Evolutionary conservation across 64 coral and sea anemone genomes (phyloP).

Genomic region (Orbicella faveolata): DNA sequence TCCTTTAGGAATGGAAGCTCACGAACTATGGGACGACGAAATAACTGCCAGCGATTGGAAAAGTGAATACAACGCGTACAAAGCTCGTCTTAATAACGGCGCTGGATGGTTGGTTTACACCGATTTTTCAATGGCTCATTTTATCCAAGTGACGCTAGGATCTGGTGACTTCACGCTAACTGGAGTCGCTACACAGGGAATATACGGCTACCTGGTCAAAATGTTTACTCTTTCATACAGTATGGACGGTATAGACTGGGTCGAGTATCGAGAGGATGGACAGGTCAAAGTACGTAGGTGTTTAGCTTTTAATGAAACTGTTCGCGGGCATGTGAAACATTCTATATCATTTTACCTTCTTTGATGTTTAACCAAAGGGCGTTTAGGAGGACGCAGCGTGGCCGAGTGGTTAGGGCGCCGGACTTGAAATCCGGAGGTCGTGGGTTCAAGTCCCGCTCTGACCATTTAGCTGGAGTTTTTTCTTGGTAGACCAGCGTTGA

Average conservation of each 20-base stretch:
- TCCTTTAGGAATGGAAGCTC: slow-evolving; percentile 45
- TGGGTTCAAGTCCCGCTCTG: no score
- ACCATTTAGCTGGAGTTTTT: no score
- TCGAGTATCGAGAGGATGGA: slow-evolving; percentile 34
- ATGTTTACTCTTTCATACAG: neutral
- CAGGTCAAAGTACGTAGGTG: slow-evolving; percentile 12
- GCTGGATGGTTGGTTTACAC: neutral
- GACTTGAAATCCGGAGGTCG: no score
- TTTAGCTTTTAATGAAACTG: neutral
- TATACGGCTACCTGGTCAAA: neutral
- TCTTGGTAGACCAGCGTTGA: no score
- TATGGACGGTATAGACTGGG: slow-evolving; percentile 14
- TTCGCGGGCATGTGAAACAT: no score
- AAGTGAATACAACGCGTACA: neutral
- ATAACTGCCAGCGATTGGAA: neutral
- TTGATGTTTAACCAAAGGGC: no score
- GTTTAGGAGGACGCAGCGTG: no score
- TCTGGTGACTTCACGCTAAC: neutral
- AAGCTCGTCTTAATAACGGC: neutral
- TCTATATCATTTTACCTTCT: no score
- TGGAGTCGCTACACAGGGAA: slow-evolving; percentile 13
- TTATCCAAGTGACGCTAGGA: neutral
- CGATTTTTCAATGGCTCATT: neutral
- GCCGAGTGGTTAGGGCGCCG: no score
- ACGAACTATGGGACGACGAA: neutral